Evolutionary conservation across 2,888 invertebrate species (phyloP), one percentile per base, ranked within the genome.

Genomic region (Pseudeuparius sepicola): DNA sequence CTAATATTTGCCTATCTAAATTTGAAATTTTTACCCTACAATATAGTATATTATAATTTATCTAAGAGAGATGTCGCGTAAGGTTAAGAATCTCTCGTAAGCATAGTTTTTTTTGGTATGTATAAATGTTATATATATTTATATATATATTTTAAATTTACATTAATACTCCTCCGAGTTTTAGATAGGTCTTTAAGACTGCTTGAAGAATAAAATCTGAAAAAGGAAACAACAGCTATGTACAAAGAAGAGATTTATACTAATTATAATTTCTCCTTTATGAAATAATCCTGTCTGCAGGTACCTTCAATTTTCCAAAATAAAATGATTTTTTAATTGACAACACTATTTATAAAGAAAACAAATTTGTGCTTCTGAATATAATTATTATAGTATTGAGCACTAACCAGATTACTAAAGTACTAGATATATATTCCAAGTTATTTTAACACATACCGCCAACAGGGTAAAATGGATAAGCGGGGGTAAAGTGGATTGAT

Each of bases 141-240:
- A 49, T 52, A 50, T 52, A 42, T 51, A 52, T 51, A 51, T 51
- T 50, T 14, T 43, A 50, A 51, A 51, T 55, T 50, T 54, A 54
- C 53, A 54, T 40, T 51, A 53, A 52, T 50, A 49, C 48, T 48
- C 45, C 42, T 43, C 31, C n/a, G n/a, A n/a, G n/a, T n/a, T n/a
- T n/a, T n/a, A n/a, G n/a, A n/a, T n/a, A n/a, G n/a, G n/a, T n/a
- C n/a, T n/a, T n/a, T n/a, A n/a, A n/a, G n/a, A n/a, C 26, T 27
- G 17, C 50, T 56, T 49, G 53, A 54, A 59, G 56, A 57, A 60
- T 59, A 59, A 56, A 58, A 56, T 56, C 53, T 59, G 46, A 53
- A 56, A 58, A 48, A 51, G 48, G 44, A 52, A 53, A 56, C 49
- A 55, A 56, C 55, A 53, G 53, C 53, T 58, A 57, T 60, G 40